Percentiles rank a stretch among this genome's conserved stretches.
Evolutionary conservation across 2,797 vertebrate genomes (phyloP).

Genomic region (Coendou prehensilis): DNA sequence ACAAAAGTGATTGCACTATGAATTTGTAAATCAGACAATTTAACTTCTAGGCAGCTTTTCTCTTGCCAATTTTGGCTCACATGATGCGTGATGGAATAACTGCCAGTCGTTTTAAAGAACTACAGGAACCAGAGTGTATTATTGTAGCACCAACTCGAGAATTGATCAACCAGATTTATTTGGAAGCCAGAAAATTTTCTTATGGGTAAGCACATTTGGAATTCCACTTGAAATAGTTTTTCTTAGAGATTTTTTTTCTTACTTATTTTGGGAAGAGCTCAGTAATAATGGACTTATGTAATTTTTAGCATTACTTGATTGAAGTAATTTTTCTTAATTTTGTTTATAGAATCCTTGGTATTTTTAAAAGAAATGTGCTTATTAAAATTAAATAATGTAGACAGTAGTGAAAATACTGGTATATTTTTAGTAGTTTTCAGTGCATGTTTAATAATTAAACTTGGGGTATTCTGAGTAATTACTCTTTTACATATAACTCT

Average conservation of each 20-base stretch:
- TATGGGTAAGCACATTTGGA: slow-evolving; percentile 90
- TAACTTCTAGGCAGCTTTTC: slow-evolving; percentile 94
- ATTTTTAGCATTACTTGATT: neutral
- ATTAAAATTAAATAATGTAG: slow-evolving; percentile 26
- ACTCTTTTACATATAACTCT: neutral
- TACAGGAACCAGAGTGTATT: slow-evolving; percentile 95
- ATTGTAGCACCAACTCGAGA: slow-evolving; percentile 97
- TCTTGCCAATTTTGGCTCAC: slow-evolving; percentile 94
- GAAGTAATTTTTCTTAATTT: slow-evolving; percentile 33
- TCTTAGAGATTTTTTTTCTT: slow-evolving; percentile 20
- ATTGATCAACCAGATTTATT: slow-evolving; percentile 96
- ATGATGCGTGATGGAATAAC: slow-evolving; percentile 94
- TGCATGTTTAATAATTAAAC: slow-evolving; percentile 23
- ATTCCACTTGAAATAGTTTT: neutral
- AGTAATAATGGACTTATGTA: neutral
- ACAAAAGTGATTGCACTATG: neutral
- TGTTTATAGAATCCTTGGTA: slow-evolving; percentile 15
- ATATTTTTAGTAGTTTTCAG: slow-evolving; percentile 37
- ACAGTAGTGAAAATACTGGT: neutral
- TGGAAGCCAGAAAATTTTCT: slow-evolving; percentile 97
- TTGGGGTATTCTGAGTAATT: slow-evolving; percentile 20
- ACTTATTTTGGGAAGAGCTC: neutral
- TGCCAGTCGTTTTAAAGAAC: slow-evolving; percentile 92
- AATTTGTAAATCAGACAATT: slow-evolving; percentile 43
- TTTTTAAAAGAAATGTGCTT: slow-evolving; percentile 10